Evolutionary conservation across 2,888 invertebrate genomes (phyloP).

Genomic region (Microdon myrmicae): DNA sequence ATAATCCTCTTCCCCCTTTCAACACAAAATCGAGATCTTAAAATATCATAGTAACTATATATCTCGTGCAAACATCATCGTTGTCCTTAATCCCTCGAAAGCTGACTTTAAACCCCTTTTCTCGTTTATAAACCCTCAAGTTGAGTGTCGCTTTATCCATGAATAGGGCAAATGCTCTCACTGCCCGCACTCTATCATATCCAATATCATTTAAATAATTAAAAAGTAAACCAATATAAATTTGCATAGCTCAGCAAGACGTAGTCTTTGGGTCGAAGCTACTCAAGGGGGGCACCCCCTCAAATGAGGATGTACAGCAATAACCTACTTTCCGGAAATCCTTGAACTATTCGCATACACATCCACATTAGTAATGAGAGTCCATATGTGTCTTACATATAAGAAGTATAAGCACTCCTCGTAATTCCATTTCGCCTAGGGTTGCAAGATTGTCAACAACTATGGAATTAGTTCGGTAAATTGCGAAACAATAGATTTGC

Average conservation of each 20-base stretch:
- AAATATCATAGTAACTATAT: too few species aligned
- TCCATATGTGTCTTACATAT: too few species aligned
- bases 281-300: conserved; percentile 3
- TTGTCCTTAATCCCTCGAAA: not conserved
- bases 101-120: not conserved
- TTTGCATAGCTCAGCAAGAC: conserved; percentile 14
- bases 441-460: conserved; percentile 8
- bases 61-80: conserved; percentile 24
- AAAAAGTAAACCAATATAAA: conserved; percentile 27
- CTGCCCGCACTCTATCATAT: conserved; percentile 12
- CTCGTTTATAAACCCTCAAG: conserved; percentile 25
- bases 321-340: conserved; percentile 30
- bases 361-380: not conserved
- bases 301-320: conserved; percentile 2
- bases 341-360: conserved; percentile 32
- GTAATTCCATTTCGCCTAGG: conserved; percentile 20
- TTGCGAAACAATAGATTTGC: conserved; percentile 17
- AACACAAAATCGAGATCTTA: too few species aligned
- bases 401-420: not conserved
- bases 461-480: conserved; percentile 18
- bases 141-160: conserved; percentile 24
- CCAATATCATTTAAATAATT: conserved; percentile 26
- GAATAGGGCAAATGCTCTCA: too few species aligned
- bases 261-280: conserved; percentile 10
- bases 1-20: too few species aligned